Base-by-base conservation (phyloP, 2,113 vertebrate species). In the Lampris incognitus region DNA sequence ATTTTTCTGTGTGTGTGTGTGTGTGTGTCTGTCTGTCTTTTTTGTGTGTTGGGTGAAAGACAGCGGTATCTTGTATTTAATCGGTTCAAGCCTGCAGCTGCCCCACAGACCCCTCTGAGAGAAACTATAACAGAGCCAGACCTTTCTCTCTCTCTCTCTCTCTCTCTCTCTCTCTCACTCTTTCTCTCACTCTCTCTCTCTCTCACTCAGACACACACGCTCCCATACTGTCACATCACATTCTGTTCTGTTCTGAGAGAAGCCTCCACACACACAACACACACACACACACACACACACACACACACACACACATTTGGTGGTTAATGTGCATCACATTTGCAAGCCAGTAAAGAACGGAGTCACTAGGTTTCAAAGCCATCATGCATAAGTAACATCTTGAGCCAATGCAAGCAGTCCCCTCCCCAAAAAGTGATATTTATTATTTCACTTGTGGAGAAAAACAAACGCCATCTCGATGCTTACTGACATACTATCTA, bases 181-280 rank as follows among this genome's bases (percentile, higher is more conserved):
- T 69, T 44, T 60, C 63, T 65, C 70, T 67, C 49, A 72, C 56
- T 57, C 64, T 52, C 58, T 56, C 57, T 61, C 56, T 54, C 40
- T 13, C 58, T 62, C 50, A 62, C 4, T 5, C 39, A 48, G 57
- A 61, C 59, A 61, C 10, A 24, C 3, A 10, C 9, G 48, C 73
- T 80, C 70, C 62, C 76, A 72, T 72, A 81, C 82, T 85, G 85
- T 88, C 88, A 80, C 72, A 76, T 87, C 49, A 77, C 50, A 79
- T 86, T 78, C 58, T 58, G 46, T 73, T 86, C 61, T 11, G 68
- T 6, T 57, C 64, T 71, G 83, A 61, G 67, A 9, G 51, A 60
- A 48, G 75, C 84, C 81, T 72, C 42, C 85, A 73, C 72, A 82
- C 59, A 0, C n/a, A n/a, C n/a, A n/a, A 24, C 24, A 24, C 24